A percentile compares a stretch with the other conserved stretches of the same genome.
Conservation (phyloP, 2,797 vertebrate genomes). For the Valencia hispanica region DNA sequence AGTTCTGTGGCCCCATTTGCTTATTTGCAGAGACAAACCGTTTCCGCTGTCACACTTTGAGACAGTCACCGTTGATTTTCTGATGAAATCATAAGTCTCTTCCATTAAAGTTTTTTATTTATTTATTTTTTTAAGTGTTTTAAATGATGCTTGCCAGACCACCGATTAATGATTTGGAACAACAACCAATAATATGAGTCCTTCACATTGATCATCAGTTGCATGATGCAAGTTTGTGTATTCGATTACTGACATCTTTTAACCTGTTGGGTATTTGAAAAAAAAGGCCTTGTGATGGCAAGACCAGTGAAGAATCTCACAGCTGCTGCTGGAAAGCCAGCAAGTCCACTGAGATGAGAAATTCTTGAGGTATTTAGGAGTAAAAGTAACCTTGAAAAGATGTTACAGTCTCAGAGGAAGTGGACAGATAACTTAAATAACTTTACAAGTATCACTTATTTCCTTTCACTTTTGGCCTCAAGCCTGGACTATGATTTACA, state of each 20-base stretch:
- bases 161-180: neutral
- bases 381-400: neutral
- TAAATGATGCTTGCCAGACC: neutral
- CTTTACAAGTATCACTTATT: constrained; percentile 14
- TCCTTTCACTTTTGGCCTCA: neutral
- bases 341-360: neutral
- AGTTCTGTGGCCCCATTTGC: neutral
- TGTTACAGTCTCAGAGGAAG: neutral
- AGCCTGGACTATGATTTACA: neutral
- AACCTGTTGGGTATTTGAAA: neutral
- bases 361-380: neutral
- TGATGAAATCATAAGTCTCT: neutral
- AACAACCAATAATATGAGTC: neutral
- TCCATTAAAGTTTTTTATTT: neutral
- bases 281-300: neutral
- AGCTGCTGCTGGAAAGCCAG: neutral
- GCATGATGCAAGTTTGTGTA: neutral
- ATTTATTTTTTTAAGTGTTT: neutral
- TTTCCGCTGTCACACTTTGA: neutral
- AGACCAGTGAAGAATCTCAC: neutral
- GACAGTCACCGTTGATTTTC: neutral
- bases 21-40: neutral
- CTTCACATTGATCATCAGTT: neutral
- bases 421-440: neutral
- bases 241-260: neutral